A percentile compares a stretch with the other conserved stretches of the same genome.
These are phyloP conservation scores for Patagioenas fasciata DNA, from an alignment of 2,113 vertebrate genomes.

Conservation along the genomic window DNA sequence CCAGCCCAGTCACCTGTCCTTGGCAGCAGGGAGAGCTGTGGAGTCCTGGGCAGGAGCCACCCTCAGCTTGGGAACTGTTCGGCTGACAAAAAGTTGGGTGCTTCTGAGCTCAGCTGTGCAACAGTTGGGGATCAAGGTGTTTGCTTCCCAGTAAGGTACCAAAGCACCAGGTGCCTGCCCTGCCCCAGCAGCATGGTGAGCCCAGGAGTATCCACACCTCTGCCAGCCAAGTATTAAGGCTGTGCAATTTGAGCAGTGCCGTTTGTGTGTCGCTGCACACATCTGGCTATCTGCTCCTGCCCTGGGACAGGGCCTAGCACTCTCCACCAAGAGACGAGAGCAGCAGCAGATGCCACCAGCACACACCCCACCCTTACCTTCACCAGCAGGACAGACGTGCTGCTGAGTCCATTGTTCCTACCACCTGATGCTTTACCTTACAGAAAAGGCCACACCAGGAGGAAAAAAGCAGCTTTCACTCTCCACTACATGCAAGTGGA, in stretches of 20 bases:
- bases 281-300: accelerated
- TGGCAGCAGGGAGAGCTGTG: too few species aligned
- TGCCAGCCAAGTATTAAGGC: background rate
- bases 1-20: background rate
- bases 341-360: background rate
- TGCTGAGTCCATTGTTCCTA: accelerated
- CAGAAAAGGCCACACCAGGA: background rate
- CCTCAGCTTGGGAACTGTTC: accelerated
- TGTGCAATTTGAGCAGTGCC: background rate
- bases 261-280: accelerated
- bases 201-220: too few species aligned
- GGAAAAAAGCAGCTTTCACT: background rate
- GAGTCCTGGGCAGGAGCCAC: background rate
- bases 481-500: accelerated
- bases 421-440: accelerated
- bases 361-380: background rate
- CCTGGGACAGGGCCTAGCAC: accelerated
- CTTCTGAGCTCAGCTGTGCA: background rate
- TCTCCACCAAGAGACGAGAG: background rate
- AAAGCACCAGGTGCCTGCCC: too few species aligned
- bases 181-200: background rate
- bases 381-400: accelerated
- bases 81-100: background rate
- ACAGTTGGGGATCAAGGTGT: background rate
- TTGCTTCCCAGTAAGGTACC: background rate